These are phyloP conservation scores for Notodonta ziczac DNA, from an alignment of 2,888 invertebrate species.

Conservation along the genomic window DNA sequence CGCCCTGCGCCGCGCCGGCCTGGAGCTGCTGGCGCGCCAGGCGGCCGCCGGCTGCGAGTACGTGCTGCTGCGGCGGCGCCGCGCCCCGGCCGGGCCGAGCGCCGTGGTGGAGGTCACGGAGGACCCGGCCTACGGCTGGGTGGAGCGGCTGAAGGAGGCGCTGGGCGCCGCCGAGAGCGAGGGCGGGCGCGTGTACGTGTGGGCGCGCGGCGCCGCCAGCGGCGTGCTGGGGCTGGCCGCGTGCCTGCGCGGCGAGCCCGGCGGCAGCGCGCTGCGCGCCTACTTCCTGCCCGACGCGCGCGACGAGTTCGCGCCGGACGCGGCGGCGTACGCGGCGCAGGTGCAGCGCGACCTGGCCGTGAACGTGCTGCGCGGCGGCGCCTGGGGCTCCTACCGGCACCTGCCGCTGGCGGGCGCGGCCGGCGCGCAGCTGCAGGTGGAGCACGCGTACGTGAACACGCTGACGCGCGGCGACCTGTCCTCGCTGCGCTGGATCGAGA, in stretches of 20 bases:
- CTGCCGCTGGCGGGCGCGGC: constrained; percentile 84
- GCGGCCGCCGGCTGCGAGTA: constrained; percentile 86
- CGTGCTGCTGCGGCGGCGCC: constrained; percentile 86
- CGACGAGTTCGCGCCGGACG: constrained; percentile 84
- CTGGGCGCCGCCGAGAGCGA: constrained; percentile 87
- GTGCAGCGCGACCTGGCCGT: constrained; percentile 91
- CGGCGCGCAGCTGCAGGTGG: constrained; percentile 84
- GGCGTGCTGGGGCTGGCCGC: constrained; percentile 95
- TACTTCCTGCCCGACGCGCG: constrained; percentile 88
- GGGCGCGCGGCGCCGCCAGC: constrained; percentile 87
- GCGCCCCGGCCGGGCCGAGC: constrained; percentile 57
- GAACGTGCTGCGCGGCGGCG: constrained; percentile 92
- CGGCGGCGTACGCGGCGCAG: constrained; percentile 86
- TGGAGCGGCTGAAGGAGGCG: constrained; percentile 91
- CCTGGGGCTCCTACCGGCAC: constrained; percentile 96
- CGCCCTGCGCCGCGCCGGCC: constrained; percentile 56
- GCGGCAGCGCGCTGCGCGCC: constrained; percentile 90
- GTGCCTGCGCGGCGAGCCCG: constrained; percentile 95
- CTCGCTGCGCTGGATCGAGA: constrained; percentile 97
- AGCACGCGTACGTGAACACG: constrained; percentile 98
- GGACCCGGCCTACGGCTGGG: constrained; percentile 89
- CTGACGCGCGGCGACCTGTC: constrained; percentile 96
- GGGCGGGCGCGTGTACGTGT: constrained; percentile 86
- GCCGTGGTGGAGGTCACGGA: constrained; percentile 88
- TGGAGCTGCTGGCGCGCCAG: constrained; percentile 78